These are phyloP conservation scores for Lordiphosa collinella DNA, from an alignment of 1,140 invertebrate genomes.

Conservation along the genomic window DNA sequence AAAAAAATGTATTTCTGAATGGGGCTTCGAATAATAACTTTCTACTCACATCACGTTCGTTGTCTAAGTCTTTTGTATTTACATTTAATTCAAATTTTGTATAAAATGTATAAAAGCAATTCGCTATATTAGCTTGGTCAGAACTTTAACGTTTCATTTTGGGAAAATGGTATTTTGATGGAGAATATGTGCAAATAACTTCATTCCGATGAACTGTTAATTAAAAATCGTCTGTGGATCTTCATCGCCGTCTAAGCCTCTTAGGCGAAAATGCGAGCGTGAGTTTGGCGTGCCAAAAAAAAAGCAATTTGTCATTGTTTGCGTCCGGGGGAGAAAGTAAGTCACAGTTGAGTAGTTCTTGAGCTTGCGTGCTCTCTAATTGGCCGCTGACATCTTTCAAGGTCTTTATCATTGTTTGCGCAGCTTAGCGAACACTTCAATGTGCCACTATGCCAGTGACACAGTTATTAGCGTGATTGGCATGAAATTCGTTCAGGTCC, in stretches of 20 bases:
- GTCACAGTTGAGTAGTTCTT: conserved; percentile 42
- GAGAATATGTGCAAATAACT: conserved; percentile 58
- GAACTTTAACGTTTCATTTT: no score
- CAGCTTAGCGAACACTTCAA: conserved; percentile 54
- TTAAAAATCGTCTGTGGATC: conserved; percentile 52
- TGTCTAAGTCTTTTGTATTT: conserved; percentile 63
- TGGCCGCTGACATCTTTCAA: conserved; percentile 63
- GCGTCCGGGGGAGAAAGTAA: conserved; percentile 54
- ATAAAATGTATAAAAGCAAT: background rate
- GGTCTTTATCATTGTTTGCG: conserved; percentile 49
- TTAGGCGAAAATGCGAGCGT: conserved; percentile 50
- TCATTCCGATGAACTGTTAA: conserved; percentile 70
- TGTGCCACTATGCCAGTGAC: conserved; percentile 57
- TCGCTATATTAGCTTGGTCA: no score
- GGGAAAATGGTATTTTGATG: no score
- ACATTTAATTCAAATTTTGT: conserved; percentile 6
- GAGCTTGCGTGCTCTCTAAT: conserved; percentile 41
- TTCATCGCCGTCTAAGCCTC: conserved; percentile 40
- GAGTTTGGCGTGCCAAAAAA: conserved; percentile 26
- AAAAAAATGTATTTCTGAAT: no score
- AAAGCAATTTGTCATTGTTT: conserved; percentile 53
- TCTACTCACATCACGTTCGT: conserved; percentile 37
- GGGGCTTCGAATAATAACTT: no score
- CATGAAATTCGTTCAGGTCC: conserved; percentile 46
- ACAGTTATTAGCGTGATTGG: conserved; percentile 72